These are phyloP conservation scores for Calephelis nemesis DNA, from an alignment of 1,140 invertebrate species.

Conservation along the genomic window DNA sequence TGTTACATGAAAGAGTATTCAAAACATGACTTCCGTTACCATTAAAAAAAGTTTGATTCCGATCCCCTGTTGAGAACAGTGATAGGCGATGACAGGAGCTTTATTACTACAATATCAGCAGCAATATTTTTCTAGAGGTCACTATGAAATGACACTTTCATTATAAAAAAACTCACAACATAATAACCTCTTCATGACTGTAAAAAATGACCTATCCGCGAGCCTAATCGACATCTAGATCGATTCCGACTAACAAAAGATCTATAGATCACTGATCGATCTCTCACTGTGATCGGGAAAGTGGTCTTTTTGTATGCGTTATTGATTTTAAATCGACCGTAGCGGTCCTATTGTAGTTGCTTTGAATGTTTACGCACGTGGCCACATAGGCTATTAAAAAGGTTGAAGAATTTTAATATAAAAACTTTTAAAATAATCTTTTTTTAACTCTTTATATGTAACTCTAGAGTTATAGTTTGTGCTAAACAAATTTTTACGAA, in stretches of 20 bases:
- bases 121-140: conserved; percentile 11
- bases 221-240: conserved; percentile 59
- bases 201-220: conserved; percentile 49
- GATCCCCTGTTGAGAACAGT: too few species aligned
- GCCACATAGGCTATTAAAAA: conserved; percentile 19
- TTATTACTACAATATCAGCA: too few species aligned
- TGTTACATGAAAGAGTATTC: too few species aligned
- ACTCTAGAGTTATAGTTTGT: too few species aligned
- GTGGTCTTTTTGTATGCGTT: conserved; percentile 63
- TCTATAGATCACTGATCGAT: conserved; percentile 71
- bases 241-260: conserved; percentile 67
- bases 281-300: conserved; percentile 69
- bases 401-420: conserved; percentile 7
- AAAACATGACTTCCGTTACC: too few species aligned
- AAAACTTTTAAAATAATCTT: neutral
- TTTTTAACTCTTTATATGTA: neutral
- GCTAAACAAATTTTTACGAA: too few species aligned
- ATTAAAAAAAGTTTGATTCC: too few species aligned
- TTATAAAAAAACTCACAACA: conserved; percentile 38
- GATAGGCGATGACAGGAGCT: too few species aligned
- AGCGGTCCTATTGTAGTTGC: conserved; percentile 49
- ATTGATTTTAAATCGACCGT: conserved; percentile 71
- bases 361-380: conserved; percentile 43
- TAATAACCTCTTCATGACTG: conserved; percentile 43
- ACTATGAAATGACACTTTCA: conserved; percentile 6